A percentile compares a stretch with the other conserved stretches of the same genome.
Evolutionary conservation across 2,113 vertebrate genomes (phyloP).

Genomic region (Equus przewalskii): DNA sequence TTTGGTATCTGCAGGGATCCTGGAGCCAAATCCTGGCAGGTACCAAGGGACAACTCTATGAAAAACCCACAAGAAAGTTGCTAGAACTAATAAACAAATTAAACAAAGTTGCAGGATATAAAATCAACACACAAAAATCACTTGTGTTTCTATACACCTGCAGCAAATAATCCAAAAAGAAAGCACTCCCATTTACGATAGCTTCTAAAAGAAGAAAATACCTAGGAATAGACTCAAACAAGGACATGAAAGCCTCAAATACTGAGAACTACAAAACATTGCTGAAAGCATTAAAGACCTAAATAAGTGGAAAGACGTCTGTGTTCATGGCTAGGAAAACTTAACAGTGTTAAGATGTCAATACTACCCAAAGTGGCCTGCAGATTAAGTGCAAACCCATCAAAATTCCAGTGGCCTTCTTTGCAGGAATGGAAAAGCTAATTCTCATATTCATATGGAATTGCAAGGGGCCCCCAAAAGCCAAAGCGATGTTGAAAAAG

Average conservation of each 20-base stretch:
- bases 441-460: not conserved
- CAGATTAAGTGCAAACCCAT: not conserved
- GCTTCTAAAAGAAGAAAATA: not conserved
- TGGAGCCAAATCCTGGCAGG: no score
- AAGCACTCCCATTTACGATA: not conserved
- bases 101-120: not conserved
- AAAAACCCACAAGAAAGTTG: not conserved
- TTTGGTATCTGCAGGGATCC: no score
- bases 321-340: not conserved
- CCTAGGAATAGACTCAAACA: not conserved
- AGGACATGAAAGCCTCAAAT: not conserved
- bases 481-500: not conserved
- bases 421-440: not conserved
- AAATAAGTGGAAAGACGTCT: not conserved
- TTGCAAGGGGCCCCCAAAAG: not conserved
- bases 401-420: not conserved
- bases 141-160: not conserved
- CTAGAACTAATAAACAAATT: not conserved
- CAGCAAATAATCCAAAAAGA: not conserved
- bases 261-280: not conserved
- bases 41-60: no score
- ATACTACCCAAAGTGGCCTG: not conserved
- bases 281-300: slow-evolving; percentile 2
- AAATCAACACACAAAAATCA: not conserved
- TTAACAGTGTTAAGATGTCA: not conserved